A percentile compares a stretch with the other conserved stretches of the same genome.
phyloP scores from a whole-genome alignment of 2,113 vertebrate genomes.

The Cebidichthys violaceus region DNA sequence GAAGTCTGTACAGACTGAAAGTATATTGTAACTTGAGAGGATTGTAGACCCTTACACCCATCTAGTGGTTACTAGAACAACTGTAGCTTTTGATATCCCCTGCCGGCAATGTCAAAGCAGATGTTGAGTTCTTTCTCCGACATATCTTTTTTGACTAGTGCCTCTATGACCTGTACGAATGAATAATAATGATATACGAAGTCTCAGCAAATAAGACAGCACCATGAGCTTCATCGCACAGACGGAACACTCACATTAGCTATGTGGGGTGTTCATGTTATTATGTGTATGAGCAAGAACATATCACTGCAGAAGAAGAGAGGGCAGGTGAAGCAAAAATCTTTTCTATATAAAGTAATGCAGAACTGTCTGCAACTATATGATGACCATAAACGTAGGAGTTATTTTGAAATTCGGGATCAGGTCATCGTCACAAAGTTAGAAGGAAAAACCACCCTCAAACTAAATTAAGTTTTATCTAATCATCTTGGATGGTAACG shows the following conservation, averaged over 20 bases:
- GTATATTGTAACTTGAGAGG: not conserved
- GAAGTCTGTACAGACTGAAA: not conserved
- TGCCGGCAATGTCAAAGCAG: not conserved
- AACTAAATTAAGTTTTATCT: not conserved
- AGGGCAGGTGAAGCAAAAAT: not conserved
- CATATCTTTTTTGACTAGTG: not conserved
- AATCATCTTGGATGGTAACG: not conserved
- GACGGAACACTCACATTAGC: too few relatives aligned
- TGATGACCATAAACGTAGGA: not conserved
- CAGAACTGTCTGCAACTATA: not conserved
- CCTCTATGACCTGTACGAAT: not conserved
- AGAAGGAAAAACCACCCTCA: not conserved
- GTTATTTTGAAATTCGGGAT: not conserved
- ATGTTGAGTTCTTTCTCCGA: not conserved
- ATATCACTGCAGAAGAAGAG: not conserved
- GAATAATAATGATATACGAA: not conserved
- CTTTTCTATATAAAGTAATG: too few relatives aligned
- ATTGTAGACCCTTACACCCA: slow-evolving; percentile 60
- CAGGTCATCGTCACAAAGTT: not conserved
- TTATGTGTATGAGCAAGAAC: too few relatives aligned
- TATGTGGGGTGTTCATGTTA: too few relatives aligned
- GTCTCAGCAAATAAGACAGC: too few relatives aligned
- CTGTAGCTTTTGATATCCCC: slow-evolving; percentile 2
- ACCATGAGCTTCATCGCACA: too few relatives aligned
- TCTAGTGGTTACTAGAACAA: slow-evolving; percentile 60